A percentile compares a stretch with the other conserved stretches of the same genome.
Conservation (phyloP, 1,140 invertebrate species). For the Leptonema lineaticorne region DNA sequence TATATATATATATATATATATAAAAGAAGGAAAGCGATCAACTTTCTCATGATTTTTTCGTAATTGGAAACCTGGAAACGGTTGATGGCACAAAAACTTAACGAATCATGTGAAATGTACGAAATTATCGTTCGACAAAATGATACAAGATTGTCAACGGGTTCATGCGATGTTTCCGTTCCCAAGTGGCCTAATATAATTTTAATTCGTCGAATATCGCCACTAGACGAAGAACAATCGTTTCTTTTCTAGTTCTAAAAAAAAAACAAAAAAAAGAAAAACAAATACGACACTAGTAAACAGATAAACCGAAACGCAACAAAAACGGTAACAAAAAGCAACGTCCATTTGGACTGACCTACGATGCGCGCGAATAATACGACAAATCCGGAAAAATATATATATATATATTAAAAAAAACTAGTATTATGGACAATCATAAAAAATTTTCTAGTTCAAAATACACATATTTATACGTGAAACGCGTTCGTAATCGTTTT, state of each 20-base stretch:
- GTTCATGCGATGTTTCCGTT: slow-evolving; percentile 13
- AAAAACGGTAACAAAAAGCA: no score
- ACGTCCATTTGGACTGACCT: no score
- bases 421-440: neutral
- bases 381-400: neutral
- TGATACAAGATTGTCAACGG: slow-evolving; percentile 23
- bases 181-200: slow-evolving; percentile 30
- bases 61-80: slow-evolving; percentile 3
- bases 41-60: slow-evolving; percentile 23
- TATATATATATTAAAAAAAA: neutral
- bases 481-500: no score
- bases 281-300: neutral
- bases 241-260: neutral
- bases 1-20: neutral
- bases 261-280: neutral
- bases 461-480: no score
- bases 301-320: no score
- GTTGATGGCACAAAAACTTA: slow-evolving; percentile 29
- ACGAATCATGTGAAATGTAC: slow-evolving; percentile 28
- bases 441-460: no score
- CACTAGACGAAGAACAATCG: neutral
- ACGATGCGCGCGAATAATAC: neutral
- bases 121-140: slow-evolving; percentile 19
- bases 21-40: slow-evolving; percentile 7
- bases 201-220: slow-evolving; percentile 28